phyloP scores from a whole-genome alignment of 1,140 invertebrate genomes.

The Agrypnia vestita region DNA sequence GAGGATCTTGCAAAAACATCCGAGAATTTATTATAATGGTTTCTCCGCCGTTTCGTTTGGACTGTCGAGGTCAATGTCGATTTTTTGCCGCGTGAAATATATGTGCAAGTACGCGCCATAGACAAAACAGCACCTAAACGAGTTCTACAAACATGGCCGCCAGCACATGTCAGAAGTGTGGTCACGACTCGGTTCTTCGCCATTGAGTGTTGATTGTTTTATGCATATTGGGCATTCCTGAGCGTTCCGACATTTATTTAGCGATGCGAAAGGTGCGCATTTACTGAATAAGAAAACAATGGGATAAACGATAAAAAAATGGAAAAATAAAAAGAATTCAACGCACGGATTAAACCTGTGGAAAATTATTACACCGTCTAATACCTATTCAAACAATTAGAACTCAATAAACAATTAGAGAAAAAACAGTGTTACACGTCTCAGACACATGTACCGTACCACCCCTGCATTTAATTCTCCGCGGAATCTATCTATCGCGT shows the following conservation, averaged over 20 bases:
- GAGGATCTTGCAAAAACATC: too few relatives aligned
- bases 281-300: too few relatives aligned
- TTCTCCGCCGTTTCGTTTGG: conserved; percentile 15
- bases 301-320: too few relatives aligned
- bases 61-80: conserved; percentile 29
- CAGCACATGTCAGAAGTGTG: conserved; percentile 22
- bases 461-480: too few relatives aligned
- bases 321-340: too few relatives aligned
- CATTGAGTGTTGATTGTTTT: conserved; percentile 27
- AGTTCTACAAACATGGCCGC: conserved; percentile 28
- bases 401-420: too few relatives aligned
- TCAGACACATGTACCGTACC: too few relatives aligned
- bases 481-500: too few relatives aligned
- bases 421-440: too few relatives aligned
- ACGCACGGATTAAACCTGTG: too few relatives aligned
- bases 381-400: too few relatives aligned
- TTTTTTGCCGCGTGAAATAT: conserved; percentile 29
- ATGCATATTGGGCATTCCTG: conserved; percentile 20
- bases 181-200: conserved; percentile 25
- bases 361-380: too few relatives aligned
- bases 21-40: not conserved
- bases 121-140: conserved; percentile 36
- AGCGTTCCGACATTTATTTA: conserved; percentile 16
- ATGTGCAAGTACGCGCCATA: not conserved
- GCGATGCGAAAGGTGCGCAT: not conserved